Conservation (phyloP, 1,140 invertebrate species). For the Diploscapter pachys region DNA sequence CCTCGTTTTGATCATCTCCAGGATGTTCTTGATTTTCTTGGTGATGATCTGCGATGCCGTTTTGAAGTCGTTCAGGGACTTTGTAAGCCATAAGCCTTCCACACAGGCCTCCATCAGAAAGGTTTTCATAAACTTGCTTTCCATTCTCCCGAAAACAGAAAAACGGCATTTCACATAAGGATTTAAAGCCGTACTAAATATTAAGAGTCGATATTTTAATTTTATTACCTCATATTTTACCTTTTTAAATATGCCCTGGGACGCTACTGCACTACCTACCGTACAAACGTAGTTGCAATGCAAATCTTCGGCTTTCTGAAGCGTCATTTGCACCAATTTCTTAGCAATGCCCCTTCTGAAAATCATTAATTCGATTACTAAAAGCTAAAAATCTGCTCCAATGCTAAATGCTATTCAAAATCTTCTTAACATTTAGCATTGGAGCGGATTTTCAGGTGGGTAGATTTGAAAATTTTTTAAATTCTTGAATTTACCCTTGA, state of each 20-base stretch:
- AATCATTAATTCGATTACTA: neutral
- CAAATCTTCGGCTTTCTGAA: neutral
- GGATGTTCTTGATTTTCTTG: too few species aligned
- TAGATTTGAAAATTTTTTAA: neutral
- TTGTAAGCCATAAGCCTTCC: slow-evolving; percentile 22
- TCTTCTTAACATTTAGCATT: too few species aligned
- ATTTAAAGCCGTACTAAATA: slow-evolving; percentile 4
- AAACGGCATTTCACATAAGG: slow-evolving; percentile 21
- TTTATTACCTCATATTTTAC: neutral
- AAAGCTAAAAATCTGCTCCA: neutral
- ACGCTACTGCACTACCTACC: slow-evolving; percentile 10
- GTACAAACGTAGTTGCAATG: slow-evolving; percentile 16
- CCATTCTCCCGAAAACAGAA: slow-evolving; percentile 25
- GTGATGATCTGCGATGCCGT: too few species aligned
- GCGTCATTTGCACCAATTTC: slow-evolving; percentile 7
- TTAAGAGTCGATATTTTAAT: neutral
- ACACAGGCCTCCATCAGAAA: slow-evolving; percentile 20
- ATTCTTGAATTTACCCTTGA: slow-evolving; percentile 18
- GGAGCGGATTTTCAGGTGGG: neutral
- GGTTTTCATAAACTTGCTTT: slow-evolving; percentile 14
- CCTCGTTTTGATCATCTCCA: neutral
- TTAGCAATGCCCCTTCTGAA: slow-evolving; percentile 25
- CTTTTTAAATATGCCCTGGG: slow-evolving; percentile 9
- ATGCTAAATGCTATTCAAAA: neutral
- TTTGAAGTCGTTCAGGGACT: neutral